Percentiles rank a stretch among this genome's conserved stretches.
phyloP scores from a whole-genome alignment of 2,797 vertebrate species.

The Catharus ustulatus region DNA sequence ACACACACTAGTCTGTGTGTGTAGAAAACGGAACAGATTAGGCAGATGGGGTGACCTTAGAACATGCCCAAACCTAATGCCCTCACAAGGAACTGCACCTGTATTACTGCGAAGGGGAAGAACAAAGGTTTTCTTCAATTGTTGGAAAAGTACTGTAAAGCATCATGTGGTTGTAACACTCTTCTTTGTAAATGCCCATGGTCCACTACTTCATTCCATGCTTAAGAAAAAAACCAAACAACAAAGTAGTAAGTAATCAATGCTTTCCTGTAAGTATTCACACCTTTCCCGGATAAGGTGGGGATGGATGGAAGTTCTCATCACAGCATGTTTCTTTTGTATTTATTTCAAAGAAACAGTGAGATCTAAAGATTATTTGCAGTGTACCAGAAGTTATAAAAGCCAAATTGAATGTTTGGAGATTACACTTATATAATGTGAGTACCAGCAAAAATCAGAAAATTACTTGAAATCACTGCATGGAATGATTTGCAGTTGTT shows the following conservation, averaged over 20 bases:
- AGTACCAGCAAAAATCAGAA: neutral
- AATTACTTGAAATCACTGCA: neutral
- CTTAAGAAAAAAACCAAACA: too few species aligned
- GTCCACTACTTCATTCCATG: neutral
- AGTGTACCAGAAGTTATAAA: neutral
- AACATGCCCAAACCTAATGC: neutral
- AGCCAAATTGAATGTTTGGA: neutral
- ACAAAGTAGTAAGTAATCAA: neutral
- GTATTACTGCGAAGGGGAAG: neutral
- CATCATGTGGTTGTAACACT: neutral
- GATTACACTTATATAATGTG: neutral
- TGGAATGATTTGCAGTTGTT: neutral
- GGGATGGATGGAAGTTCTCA: neutral
- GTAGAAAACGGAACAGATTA: neutral
- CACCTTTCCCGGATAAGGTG: neutral
- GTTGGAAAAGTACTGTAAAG: neutral
- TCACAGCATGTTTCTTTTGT: neutral
- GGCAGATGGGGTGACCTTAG: neutral
- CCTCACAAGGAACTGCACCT: neutral
- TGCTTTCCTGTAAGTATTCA: neutral
- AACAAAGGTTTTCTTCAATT: neutral
- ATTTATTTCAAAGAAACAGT: neutral
- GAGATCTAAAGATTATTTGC: neutral
- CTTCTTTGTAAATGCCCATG: neutral
- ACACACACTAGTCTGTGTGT: neutral